phyloP scores from a whole-genome alignment of 2,113 vertebrate species.

The Rhinoderma darwinii region DNA sequence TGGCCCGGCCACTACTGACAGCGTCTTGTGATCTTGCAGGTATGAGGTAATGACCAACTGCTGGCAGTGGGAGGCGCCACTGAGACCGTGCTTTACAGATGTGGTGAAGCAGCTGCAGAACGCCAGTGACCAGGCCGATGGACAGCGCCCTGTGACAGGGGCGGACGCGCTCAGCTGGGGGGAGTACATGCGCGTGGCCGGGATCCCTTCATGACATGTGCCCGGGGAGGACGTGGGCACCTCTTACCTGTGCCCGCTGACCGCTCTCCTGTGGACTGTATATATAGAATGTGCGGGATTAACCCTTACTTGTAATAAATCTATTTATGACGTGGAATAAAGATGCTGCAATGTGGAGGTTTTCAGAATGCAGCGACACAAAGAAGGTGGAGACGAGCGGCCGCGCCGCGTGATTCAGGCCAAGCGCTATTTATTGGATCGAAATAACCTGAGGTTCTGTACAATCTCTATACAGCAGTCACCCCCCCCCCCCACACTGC shows the following conservation, averaged over 20 bases:
- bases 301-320: neutral
- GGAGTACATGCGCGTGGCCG: slow-evolving; percentile 69
- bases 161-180: slow-evolving; percentile 48
- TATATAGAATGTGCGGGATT: neutral
- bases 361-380: neutral
- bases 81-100: slow-evolving; percentile 68
- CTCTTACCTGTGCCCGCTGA: neutral
- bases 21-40: slow-evolving; percentile 60
- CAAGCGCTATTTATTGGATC: neutral
- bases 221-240: neutral
- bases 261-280: neutral
- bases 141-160: neutral
- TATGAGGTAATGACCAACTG: slow-evolving; percentile 75
- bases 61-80: slow-evolving; percentile 74
- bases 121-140: neutral
- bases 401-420: neutral
- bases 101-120: slow-evolving; percentile 69
- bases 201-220: slow-evolving; percentile 60
- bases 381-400: neutral
- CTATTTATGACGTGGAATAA: neutral
- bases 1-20: neutral
- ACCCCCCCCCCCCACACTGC: neutral
- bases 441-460: neutral
- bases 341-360: neutral
- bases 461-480: slow-evolving; percentile 16